Base-by-base conservation (phyloP, 2,888 invertebrate genomes). In the Agapostemon virescens region DNA sequence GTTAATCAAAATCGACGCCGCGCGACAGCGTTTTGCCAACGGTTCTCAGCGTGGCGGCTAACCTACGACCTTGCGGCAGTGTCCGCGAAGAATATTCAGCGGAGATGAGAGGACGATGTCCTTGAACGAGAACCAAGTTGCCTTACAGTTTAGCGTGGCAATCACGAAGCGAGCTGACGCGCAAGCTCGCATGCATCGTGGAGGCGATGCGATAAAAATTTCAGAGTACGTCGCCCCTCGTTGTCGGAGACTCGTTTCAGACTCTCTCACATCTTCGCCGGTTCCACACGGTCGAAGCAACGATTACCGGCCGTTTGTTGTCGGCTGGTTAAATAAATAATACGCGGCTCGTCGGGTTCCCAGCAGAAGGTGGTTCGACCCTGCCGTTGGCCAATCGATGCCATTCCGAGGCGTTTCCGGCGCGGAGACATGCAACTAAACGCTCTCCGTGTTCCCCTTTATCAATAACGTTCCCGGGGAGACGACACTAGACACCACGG, bases 311-410 rank as follows among this genome's bases (percentile, higher is more conserved):
- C 45, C 66, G 79, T 82, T 84, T 77, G 82, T 86, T 79, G 84
- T 58, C 72, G 63, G 40, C 64, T 55, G 11, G 71, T 74, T 86
- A 87, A 86, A 86, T 86, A 86, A 86, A 86, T 86, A 82, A 86
- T 83, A 76, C 42, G 67, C 86, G 30, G 66, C 73, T 86, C 81
- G 83, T 81, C 78, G 66, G 74, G 79, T 87, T 84, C 84, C 83
- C 82, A 83, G 66, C 42, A 55, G 45, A 38, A 52, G 38, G 66
- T 66, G 33, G 63, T 45, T 13, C 20, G 55, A 33, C 26, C 83
- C 72, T 72, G 38, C 7, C 7, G 74, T 23, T n/a, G 79, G 52
- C 55, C 85, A 83, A 85, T 86, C 86, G 86, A 86, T 86, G 82
- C 63, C 77, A 66, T 76, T 81, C 77, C 70, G 61, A 42, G 64